These are phyloP conservation scores for Nibea albiflora DNA, from an alignment of 2,113 vertebrate genomes.

Conservation along the genomic window DNA sequence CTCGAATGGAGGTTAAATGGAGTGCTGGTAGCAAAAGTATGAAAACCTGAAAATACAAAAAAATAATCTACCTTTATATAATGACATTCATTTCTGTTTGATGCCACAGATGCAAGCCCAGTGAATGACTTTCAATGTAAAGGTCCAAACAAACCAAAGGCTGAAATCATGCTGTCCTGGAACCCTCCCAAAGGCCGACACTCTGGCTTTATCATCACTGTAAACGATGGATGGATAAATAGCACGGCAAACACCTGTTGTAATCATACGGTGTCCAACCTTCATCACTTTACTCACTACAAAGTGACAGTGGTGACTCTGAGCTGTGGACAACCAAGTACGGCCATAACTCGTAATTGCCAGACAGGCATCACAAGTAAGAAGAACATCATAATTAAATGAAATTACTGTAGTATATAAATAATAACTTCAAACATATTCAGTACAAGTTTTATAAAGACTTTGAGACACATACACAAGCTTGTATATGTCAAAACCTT, in stretches of 20 bases:
- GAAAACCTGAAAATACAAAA: neutral
- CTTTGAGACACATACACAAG: no score
- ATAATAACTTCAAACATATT: neutral
- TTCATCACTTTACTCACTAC: slow-evolving; percentile 84
- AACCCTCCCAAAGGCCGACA: slow-evolving; percentile 72
- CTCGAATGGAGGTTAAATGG: no score
- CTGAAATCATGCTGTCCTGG: slow-evolving; percentile 85
- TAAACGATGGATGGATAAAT: fast-evolving
- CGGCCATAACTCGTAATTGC: slow-evolving; percentile 43
- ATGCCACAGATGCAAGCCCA: slow-evolving; percentile 70
- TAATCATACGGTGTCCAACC: neutral
- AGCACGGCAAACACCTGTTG: fast-evolving
- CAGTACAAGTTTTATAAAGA: neutral
- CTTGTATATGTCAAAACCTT: no score
- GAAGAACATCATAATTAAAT: slow-evolving; percentile 17
- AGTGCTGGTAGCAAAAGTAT: no score
- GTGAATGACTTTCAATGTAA: slow-evolving; percentile 64
- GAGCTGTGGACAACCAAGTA: slow-evolving; percentile 78
- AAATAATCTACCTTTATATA: no score
- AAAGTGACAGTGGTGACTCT: slow-evolving; percentile 69
- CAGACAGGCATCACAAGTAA: slow-evolving; percentile 87
- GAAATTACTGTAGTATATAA: neutral
- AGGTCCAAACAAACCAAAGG: slow-evolving; percentile 53
- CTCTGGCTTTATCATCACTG: slow-evolving; percentile 64
- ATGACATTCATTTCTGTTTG: slow-evolving; percentile 20